These are phyloP conservation scores for Spinus pinus DNA, from an alignment of 2,797 vertebrate species.

Conservation along the genomic window DNA sequence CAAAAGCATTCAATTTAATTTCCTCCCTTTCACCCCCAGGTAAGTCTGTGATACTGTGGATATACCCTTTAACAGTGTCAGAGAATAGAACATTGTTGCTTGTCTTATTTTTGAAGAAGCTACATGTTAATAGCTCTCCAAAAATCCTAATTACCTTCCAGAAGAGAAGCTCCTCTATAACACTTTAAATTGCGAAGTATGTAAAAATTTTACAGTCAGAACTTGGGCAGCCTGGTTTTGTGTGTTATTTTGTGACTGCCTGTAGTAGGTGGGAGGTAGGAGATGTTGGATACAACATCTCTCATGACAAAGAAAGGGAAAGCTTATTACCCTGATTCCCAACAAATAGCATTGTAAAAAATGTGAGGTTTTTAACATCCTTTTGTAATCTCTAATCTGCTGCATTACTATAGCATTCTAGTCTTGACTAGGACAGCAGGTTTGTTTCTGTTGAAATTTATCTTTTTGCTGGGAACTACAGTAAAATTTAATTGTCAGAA, in stretches of 20 bases:
- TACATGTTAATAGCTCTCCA: not conserved
- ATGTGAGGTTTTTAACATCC: fast-evolving
- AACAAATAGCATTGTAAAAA: not conserved
- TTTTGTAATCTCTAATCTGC: not conserved
- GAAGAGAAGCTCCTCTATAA: not conserved
- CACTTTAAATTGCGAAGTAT: not conserved
- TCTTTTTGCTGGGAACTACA: not conserved
- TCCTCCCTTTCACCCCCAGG: fast-evolving
- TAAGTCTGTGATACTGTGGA: not conserved
- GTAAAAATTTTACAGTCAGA: not conserved
- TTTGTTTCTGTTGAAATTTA: not conserved
- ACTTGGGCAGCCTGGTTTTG: not conserved
- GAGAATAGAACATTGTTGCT: not conserved
- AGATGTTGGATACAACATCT: not conserved
- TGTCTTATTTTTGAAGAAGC: not conserved
- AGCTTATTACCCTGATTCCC: not conserved
- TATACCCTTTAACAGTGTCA: not conserved
- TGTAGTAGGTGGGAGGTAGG: not conserved
- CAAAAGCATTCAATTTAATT: not conserved
- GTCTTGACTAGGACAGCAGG: not conserved
- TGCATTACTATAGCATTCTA: not conserved
- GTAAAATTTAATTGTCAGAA: not conserved
- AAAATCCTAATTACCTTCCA: not conserved
- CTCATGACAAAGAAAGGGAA: not conserved
- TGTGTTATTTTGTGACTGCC: not conserved